These are phyloP conservation scores for Aricia agestis DNA, from an alignment of 1,140 invertebrate species.

Conservation along the genomic window DNA sequence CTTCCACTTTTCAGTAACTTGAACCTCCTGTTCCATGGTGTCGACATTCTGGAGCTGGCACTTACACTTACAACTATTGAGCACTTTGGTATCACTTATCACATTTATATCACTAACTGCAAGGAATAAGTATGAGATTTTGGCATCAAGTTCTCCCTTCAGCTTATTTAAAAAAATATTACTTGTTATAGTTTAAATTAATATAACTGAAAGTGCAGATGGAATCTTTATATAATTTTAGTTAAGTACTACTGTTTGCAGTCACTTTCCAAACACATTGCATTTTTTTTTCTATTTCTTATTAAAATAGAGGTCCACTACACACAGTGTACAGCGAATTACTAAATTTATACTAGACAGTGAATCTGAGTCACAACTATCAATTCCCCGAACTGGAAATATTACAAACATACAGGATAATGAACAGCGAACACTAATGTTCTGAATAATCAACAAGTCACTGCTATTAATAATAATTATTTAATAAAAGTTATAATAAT, in stretches of 20 bases:
- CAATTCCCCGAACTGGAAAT: background rate
- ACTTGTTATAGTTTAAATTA: background rate
- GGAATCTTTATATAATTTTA: background rate
- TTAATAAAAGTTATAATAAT: too few species aligned
- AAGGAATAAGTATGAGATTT: background rate
- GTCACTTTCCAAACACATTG: too few species aligned
- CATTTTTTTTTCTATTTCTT: too few species aligned
- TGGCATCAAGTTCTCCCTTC: background rate
- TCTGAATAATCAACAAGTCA: too few species aligned
- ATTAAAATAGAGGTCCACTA: background rate
- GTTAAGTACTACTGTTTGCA: too few species aligned
- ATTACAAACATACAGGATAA: conserved; percentile 1
- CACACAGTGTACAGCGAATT: background rate
- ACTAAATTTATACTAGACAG: conserved; percentile 11
- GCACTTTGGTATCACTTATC: conserved; percentile 3
- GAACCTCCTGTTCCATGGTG: background rate
- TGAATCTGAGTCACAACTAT: background rate
- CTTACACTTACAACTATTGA: background rate
- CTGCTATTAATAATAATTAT: too few species aligned
- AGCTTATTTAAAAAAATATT: too few species aligned
- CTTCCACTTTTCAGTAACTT: background rate
- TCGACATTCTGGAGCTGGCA: background rate
- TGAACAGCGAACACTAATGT: background rate
- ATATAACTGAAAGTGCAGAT: background rate
- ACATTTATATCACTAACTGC: conserved; percentile 7